Evolutionary conservation across 2,888 invertebrate species (phyloP), one percentile per base, ranked within the genome.

Genomic region (Leucoma salicis): DNA sequence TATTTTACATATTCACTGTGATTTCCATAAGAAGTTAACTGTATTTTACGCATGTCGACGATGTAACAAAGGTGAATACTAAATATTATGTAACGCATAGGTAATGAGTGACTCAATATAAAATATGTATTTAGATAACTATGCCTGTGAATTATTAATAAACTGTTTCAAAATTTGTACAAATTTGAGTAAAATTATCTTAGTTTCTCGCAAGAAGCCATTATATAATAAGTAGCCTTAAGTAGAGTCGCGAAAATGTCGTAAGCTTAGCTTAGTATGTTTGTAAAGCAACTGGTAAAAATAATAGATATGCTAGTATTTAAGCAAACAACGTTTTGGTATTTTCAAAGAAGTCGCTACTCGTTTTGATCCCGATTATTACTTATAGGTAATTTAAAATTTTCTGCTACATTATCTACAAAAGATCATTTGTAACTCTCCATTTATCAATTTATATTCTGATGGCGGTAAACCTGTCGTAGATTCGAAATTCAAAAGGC

Each of bases 21-120:
- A 27, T 58, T 51, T 48, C 42, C 42, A 42, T 49, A 42, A 39
- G 29, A 4, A 40, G 29, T 43, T 13, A 24, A 21, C 39, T 47
- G 44, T 28, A 43, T 46, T 50, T 48, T 46, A 33, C 43, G 44
- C 35, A 41, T 10, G 14, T 24, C 14, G 14, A 14, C 33, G 29
- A 31, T 36, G 36, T 28, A 32, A 42, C 37, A 12, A 25, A 37
- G 33, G 34, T 29, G 42, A 42, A 42, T 42, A 28, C 21, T 12
- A 36, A 42, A 32, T 7, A 12, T 42, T 42, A 36, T 14, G n/a
- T 42, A 42, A 42, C 13, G 8, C 1, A 29, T 18, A 11, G 16
- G 16, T 11, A 42, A 40, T 27, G n/a, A 3, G 25, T 27, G 25
- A 7, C 32, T n/a, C 12, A 16, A 11, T 14, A 21, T 29, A 29